Evolutionary conservation across 2,797 vertebrate species (phyloP).

Genomic region (Remorina albescens): DNA sequence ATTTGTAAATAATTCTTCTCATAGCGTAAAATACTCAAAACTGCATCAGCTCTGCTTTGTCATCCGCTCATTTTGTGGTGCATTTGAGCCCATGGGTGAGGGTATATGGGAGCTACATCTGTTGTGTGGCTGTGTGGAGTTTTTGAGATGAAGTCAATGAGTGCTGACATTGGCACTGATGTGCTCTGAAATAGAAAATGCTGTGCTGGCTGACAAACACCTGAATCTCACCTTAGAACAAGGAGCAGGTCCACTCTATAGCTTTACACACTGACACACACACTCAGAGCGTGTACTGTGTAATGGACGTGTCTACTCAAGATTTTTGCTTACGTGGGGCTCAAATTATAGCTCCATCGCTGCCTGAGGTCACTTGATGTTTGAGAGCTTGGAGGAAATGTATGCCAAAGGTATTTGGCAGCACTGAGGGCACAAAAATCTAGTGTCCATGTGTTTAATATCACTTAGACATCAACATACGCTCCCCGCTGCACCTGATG

Average conservation of each 20-base stretch:
- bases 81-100: constrained; percentile 9
- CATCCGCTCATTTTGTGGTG: constrained; percentile 6
- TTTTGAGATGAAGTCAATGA: constrained; percentile 61
- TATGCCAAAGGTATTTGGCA: constrained; percentile 1
- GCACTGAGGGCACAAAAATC: background rate
- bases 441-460: constrained; percentile 20
- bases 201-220: constrained; percentile 62
- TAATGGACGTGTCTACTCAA: background rate
- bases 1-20: constrained; percentile 27
- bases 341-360: background rate
- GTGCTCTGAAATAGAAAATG: constrained; percentile 76
- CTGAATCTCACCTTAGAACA: constrained; percentile 63
- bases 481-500: background rate
- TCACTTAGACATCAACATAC: constrained; percentile 11
- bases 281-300: background rate
- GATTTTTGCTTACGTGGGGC: background rate
- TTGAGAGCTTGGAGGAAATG: background rate
- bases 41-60: constrained; percentile 14
- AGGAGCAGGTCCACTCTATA: constrained; percentile 30
- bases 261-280: constrained; percentile 13
- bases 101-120: constrained; percentile 9
- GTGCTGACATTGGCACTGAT: constrained; percentile 77
- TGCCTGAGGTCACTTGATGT: background rate
- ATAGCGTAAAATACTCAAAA: constrained; percentile 3
- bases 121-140: constrained; percentile 39